Conservation (phyloP, 1,140 invertebrate species). For the Drosophila grimshawi region DNA sequence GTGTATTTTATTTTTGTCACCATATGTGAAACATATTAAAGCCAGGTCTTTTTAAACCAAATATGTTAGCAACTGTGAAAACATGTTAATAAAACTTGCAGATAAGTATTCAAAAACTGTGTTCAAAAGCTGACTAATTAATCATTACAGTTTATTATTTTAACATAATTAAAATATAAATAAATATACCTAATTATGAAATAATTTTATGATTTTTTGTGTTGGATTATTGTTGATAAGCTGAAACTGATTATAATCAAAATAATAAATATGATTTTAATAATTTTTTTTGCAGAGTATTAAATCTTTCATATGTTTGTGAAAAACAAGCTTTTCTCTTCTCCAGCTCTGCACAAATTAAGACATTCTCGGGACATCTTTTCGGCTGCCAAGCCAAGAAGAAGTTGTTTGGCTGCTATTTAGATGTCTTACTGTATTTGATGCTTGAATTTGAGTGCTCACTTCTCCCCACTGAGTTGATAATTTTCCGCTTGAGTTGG, state of each 20-base stretch:
- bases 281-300: background rate
- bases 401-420: slow-evolving; percentile 45
- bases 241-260: background rate
- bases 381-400: slow-evolving; percentile 32
- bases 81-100: too few species aligned
- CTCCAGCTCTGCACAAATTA: slow-evolving; percentile 16
- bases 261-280: background rate
- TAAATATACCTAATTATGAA: background rate
- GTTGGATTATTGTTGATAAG: background rate
- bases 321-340: background rate
- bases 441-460: slow-evolving; percentile 43
- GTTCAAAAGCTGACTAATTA: too few species aligned
- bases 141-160: too few species aligned
- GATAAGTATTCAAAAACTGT: too few species aligned
- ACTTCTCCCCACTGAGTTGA: slow-evolving; percentile 62
- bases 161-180: too few species aligned
- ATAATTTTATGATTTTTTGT: background rate
- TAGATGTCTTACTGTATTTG: slow-evolving; percentile 21
- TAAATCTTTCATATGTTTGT: background rate
- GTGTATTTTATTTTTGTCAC: background rate
- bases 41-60: too few species aligned
- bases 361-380: slow-evolving; percentile 26
- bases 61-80: too few species aligned
- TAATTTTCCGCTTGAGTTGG: slow-evolving; percentile 73
- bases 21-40: background rate